Evolutionary conservation across 2,113 vertebrate species (phyloP).

Genomic region (Leptosomus discolor): DNA sequence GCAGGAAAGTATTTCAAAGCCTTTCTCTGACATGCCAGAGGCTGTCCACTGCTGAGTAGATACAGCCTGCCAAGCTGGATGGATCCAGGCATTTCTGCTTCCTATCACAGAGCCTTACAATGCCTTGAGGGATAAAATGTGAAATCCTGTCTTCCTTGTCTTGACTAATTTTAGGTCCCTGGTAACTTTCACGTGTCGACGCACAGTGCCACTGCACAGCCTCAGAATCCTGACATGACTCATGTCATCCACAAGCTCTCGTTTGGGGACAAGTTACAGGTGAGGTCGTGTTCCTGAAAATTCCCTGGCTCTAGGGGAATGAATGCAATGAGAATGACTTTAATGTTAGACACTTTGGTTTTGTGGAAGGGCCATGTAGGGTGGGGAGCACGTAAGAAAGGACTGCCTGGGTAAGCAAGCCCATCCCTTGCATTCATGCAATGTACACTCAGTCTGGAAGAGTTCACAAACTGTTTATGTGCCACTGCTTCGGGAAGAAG

Average conservation of each 20-base stretch:
- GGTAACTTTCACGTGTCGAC: conserved; percentile 98
- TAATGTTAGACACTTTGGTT: not conserved
- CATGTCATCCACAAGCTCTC: conserved; percentile 93
- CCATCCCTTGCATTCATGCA: not conserved
- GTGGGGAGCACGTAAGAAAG: not conserved
- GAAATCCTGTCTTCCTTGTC: conserved; percentile 38
- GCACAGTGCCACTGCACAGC: conserved; percentile 96
- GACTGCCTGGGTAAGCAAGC: not conserved
- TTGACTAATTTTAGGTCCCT: conserved; percentile 83
- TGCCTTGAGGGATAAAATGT: conserved; percentile 40
- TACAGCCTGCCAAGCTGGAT: not conserved
- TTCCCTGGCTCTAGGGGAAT: not conserved
- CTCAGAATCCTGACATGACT: conserved; percentile 96
- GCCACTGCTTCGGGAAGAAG: not conserved
- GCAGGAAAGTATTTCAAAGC: not conserved
- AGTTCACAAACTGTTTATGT: not conserved
- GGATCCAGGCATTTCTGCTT: not conserved
- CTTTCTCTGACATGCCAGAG: not conserved
- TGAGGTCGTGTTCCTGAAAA: conserved; percentile 49
- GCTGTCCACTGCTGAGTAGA: not conserved
- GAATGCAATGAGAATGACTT: not conserved
- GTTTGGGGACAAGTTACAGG: conserved; percentile 94
- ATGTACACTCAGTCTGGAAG: accelerated
- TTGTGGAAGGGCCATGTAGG: not conserved
- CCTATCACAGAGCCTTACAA: not conserved